These are phyloP conservation scores for Uria aalge DNA, from an alignment of 2,113 vertebrate species.

Conservation along the genomic window DNA sequence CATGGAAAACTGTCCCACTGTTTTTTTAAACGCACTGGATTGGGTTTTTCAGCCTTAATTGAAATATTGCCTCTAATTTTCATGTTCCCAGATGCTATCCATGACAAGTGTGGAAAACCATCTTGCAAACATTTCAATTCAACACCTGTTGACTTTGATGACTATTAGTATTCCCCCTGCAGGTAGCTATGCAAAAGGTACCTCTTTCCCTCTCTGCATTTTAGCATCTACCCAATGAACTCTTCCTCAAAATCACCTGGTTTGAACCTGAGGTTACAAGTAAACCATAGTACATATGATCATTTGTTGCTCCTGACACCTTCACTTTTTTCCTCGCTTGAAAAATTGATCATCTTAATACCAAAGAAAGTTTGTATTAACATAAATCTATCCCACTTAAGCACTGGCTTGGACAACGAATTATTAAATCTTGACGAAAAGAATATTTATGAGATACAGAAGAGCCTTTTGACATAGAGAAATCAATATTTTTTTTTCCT, in stretches of 20 bases:
- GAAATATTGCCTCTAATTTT: constrained; percentile 24
- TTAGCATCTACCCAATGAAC: background rate
- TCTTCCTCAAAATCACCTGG: background rate
- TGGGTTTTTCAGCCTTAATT: background rate
- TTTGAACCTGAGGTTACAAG: background rate
- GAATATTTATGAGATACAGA: constrained; percentile 47
- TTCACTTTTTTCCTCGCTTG: constrained; percentile 12
- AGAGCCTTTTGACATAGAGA: constrained; percentile 49
- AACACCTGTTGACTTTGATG: background rate
- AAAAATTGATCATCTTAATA: constrained; percentile 44
- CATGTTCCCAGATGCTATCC: background rate
- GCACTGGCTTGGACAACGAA: constrained; percentile 36
- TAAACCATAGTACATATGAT: background rate
- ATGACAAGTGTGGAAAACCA: background rate
- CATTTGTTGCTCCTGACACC: constrained; percentile 27
- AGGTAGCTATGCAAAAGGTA: background rate
- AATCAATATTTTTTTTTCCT: constrained; percentile 35
- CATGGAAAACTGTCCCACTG: background rate
- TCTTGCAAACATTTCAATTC: background rate
- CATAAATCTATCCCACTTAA: constrained; percentile 66
- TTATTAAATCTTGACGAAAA: constrained; percentile 62
- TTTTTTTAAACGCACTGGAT: background rate
- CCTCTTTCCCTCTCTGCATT: background rate
- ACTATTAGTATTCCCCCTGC: background rate
- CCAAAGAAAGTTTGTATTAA: constrained; percentile 54